Conservation (phyloP, 2,888 invertebrate genomes). For the Megastigmus dorsalis region DNA sequence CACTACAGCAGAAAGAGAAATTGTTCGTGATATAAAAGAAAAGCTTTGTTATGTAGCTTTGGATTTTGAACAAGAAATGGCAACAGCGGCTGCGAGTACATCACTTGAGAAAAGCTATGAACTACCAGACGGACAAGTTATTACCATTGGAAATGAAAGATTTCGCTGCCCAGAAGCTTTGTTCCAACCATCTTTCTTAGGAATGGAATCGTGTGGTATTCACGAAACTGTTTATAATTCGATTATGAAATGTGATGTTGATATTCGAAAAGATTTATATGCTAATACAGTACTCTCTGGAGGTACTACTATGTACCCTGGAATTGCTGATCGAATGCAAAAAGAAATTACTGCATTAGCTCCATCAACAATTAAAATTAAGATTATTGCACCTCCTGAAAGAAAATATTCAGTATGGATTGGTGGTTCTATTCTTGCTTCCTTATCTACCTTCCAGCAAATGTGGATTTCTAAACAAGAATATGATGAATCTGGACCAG, state of each 20-base stretch:
- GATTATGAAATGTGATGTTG: constrained; percentile 96
- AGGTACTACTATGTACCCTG: constrained; percentile 96
- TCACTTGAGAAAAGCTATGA: constrained; percentile 95
- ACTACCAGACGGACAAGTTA: too few species aligned
- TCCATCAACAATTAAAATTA: constrained; percentile 95
- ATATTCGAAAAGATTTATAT: constrained; percentile 94
- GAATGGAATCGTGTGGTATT: constrained; percentile 94
- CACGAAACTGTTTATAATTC: constrained; percentile 95
- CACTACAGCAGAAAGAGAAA: constrained; percentile 96
- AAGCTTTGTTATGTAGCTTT: constrained; percentile 94
- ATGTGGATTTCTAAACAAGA: constrained; percentile 98
- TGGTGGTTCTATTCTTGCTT: constrained; percentile 97
- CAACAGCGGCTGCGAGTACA: constrained; percentile 91
- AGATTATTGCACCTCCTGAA: constrained; percentile 96
- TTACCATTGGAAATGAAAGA: constrained; percentile 82
- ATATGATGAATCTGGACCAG: too few species aligned
- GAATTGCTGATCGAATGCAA: constrained; percentile 98
- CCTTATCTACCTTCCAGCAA: constrained; percentile 91
- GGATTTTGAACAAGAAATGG: constrained; percentile 97
- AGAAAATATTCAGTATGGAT: constrained; percentile 99
- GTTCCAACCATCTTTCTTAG: constrained; percentile 93
- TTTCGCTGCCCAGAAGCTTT: constrained; percentile 81
- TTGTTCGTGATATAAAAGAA: constrained; percentile 96
- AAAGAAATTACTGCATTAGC: constrained; percentile 96
- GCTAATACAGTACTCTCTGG: constrained; percentile 94